These are phyloP conservation scores for Drosophila acutilabella DNA, from an alignment of 2,888 invertebrate species.

Conservation along the genomic window DNA sequence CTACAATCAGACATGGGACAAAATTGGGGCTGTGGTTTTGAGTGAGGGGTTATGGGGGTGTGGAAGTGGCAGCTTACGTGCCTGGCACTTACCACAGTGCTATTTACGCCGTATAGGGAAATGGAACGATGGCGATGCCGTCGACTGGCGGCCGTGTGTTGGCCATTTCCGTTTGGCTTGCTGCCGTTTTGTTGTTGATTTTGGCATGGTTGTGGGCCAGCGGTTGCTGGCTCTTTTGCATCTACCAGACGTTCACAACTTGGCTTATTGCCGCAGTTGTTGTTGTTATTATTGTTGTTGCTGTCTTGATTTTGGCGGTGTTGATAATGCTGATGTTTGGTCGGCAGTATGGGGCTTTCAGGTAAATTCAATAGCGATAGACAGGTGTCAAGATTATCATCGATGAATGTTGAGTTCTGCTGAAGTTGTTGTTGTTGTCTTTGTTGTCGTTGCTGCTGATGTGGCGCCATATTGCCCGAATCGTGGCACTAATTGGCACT, in stretches of 20 bases:
- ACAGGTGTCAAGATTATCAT: constrained; percentile 79
- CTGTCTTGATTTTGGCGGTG: constrained; percentile 51
- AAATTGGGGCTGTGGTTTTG: neutral
- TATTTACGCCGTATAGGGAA: constrained; percentile 79
- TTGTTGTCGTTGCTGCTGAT: constrained; percentile 32
- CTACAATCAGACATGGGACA: neutral
- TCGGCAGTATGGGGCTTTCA: constrained; percentile 82
- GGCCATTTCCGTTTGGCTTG: constrained; percentile 64
- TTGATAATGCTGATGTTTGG: constrained; percentile 55
- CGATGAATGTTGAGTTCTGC: constrained; percentile 84
- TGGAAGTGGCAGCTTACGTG: constrained; percentile 11
- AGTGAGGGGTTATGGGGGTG: neutral
- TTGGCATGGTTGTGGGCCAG: constrained; percentile 45
- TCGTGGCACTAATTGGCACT: constrained; percentile 61
- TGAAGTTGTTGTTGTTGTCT: constrained; percentile 32
- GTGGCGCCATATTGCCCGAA: constrained; percentile 76
- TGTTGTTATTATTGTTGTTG: constrained; percentile 51
- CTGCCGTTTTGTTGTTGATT: constrained; percentile 59
- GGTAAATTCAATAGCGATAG: constrained; percentile 78
- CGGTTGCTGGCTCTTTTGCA: constrained; percentile 26
- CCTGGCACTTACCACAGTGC: constrained; percentile 77
- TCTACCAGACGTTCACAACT: constrained; percentile 31
- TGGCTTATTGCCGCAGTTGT: constrained; percentile 43
- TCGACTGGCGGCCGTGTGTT: constrained; percentile 56
- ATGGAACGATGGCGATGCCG: constrained; percentile 75